phyloP scores from a whole-genome alignment of 2,113 vertebrate species.

The Gallinago undulata region DNA sequence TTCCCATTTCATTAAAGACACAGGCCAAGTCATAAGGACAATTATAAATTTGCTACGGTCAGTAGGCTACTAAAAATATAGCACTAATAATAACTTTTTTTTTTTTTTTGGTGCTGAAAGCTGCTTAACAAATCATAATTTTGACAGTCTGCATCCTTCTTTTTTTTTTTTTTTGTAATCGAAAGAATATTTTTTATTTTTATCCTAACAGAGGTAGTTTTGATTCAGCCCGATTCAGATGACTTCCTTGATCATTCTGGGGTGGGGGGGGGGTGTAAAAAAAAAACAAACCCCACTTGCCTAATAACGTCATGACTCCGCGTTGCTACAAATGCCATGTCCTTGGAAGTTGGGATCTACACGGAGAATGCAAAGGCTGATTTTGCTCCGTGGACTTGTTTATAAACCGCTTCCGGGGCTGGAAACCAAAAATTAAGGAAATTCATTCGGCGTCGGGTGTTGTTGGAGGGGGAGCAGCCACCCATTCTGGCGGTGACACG shows the following conservation, averaged over 20 bases:
- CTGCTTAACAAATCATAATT: background rate
- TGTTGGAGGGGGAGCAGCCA: background rate
- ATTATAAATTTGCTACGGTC: slow-evolving; percentile 45
- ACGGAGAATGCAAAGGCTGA: background rate
- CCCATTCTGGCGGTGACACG: background rate
- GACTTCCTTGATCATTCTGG: background rate
- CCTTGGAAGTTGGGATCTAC: background rate
- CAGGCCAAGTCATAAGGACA: slow-evolving; percentile 36
- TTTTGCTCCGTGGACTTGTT: background rate
- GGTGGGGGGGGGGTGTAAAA: background rate
- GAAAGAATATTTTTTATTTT: background rate
- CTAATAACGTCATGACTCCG: background rate
- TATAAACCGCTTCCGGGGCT: background rate
- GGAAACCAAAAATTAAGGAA: background rate
- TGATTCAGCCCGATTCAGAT: background rate
- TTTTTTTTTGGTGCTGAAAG: background rate
- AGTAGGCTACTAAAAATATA: slow-evolving; percentile 63
- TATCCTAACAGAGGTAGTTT: background rate
- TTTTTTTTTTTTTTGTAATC: too few relatives aligned
- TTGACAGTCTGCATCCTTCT: background rate
- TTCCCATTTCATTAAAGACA: slow-evolving; percentile 68
- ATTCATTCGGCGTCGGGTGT: background rate
- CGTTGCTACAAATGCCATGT: background rate
- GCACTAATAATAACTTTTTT: background rate
- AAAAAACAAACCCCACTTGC: background rate